Percentiles rank a stretch among this genome's conserved stretches.
These are phyloP conservation scores for Pseudococcus viburni DNA, from an alignment of 2,888 invertebrate genomes.

Conservation along the genomic window DNA sequence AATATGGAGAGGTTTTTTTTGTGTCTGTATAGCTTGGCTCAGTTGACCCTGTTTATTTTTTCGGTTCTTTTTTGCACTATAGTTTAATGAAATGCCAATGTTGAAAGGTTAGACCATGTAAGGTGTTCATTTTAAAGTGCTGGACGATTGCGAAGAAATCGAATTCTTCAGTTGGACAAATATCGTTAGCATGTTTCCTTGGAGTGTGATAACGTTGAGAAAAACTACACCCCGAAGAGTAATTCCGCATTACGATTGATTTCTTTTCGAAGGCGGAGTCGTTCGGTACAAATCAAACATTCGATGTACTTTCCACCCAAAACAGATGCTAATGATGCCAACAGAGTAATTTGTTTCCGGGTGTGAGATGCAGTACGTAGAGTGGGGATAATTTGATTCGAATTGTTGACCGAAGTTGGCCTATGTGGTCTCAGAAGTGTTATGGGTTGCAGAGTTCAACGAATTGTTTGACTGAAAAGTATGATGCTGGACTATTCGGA, in stretches of 20 bases:
- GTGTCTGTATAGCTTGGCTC: background rate
- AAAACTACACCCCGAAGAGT: constrained; percentile 51
- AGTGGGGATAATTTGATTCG: background rate
- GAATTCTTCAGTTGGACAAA: constrained; percentile 55
- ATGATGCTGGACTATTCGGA: background rate
- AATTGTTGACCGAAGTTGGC: background rate
- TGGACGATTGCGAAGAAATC: constrained; percentile 31
- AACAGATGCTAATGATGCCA: constrained; percentile 40
- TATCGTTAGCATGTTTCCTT: constrained; percentile 56
- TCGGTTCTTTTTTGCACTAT: background rate
- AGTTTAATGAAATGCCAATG: constrained; percentile 13
- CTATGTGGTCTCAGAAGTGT: background rate
- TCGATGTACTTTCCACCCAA: constrained; percentile 46
- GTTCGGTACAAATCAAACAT: constrained; percentile 44
- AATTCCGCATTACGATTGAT: constrained; percentile 57
- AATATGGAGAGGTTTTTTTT: background rate
- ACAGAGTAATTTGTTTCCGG: background rate
- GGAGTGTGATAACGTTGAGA: constrained; percentile 54
- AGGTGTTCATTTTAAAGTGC: constrained; percentile 47
- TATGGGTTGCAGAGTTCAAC: background rate
- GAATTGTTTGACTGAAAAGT: background rate
- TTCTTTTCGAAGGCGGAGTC: constrained; percentile 58
- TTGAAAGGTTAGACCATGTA: background rate
- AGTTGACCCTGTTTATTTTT: background rate
- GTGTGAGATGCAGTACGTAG: background rate